Base-by-base conservation (phyloP, 1,140 invertebrate genomes). In the Mylabris phalerata region DNA sequence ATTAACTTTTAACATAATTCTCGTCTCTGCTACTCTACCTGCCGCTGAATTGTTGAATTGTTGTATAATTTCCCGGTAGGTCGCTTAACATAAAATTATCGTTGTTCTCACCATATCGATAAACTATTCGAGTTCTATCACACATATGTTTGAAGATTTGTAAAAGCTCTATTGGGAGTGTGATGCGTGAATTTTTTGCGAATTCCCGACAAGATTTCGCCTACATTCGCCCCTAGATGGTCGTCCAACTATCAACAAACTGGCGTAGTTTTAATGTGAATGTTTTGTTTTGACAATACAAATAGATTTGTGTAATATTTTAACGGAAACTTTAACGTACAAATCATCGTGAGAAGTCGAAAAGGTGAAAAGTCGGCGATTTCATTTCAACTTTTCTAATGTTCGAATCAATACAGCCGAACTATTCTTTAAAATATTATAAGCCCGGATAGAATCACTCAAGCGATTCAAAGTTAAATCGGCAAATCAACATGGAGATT, bases 1-100 rank as follows among this genome's bases (percentile, higher is more conserved):
- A 65, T 61, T 63, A 63, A 65, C 61, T 65, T 65, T 63, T 57
- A 63, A 60, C 61, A 54, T 63, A 65, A 63, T 61, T 65, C 55
- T 61, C 43, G 48, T 27, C 40, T 42, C 43, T 38, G 38, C 38
- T 10, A 25, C 38, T 39, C 55, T 63, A 63, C 52, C 59, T 60
- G 59, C 52, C 47, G 57, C 56, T 50, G 50, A 60, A 27, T 41
- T 40, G 42, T 48, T 26, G 49, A 11, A n/a, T 10, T 49, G 56
- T 43, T 48, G 59, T 61, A 61, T 66, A 63, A 66, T 66, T 66
- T 63, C 61, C 64, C 64, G 43, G 50, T 51, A 66, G 64, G 63
- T 62, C 59, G 58, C 56, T 66, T 63, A 63, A 66, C 64, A 63
- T 66, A 63, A 63, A 63, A 65, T 65, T 60, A 60, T 7, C 60